Evolutionary conservation across 2,888 invertebrate species (phyloP), one percentile per base, ranked within the genome.

Genomic region (Temnothorax rugatulus): DNA sequence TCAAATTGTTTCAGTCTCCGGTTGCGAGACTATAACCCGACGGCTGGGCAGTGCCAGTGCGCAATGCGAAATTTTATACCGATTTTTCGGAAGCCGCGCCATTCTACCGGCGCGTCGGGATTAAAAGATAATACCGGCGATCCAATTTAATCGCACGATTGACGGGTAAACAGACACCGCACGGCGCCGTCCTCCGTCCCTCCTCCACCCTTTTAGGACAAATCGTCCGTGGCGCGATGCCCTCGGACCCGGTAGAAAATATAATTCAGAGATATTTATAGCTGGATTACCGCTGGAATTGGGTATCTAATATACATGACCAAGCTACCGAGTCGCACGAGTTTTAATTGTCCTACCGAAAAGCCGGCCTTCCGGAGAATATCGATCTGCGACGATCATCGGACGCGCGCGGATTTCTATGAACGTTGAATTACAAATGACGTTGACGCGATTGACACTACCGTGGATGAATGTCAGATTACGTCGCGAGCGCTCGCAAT

Each of bases 111-210:
- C 87, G 87, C 90, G 86, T 81, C 88, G 86, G 94, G 92, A 94
- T 93, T 94, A 94, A 92, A 93, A 92, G 93, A 92, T 93, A 94
- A 94, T 94, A 92, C 93, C 91, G 91, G 90, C 92, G 91, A 93
- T 94, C 93, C 94, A 93, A 94, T 94, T 94, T 94, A 95, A 95
- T 95, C 94, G 95, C 93, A 93, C 94, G 94, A 94, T 95, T 94
- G 94, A 94, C 94, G 93, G 93, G 93, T 94, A 94, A 94, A 94
- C 93, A 93, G 91, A 92, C 88, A 85, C 86, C 74, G 68, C 68
- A 47, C 71, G 52, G 57, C 84, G 61, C 63, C 68, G 69, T 82
- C 83, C 87, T 84, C 85, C 84, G 86, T 85, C 34, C 64, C 47
- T 47, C 57, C 50, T 15, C 76, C 73, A 34, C 64, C 75, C 84